Evolutionary conservation across 2,797 vertebrate species (phyloP).

Genomic region (Phrynocephalus guinanensis): DNA sequence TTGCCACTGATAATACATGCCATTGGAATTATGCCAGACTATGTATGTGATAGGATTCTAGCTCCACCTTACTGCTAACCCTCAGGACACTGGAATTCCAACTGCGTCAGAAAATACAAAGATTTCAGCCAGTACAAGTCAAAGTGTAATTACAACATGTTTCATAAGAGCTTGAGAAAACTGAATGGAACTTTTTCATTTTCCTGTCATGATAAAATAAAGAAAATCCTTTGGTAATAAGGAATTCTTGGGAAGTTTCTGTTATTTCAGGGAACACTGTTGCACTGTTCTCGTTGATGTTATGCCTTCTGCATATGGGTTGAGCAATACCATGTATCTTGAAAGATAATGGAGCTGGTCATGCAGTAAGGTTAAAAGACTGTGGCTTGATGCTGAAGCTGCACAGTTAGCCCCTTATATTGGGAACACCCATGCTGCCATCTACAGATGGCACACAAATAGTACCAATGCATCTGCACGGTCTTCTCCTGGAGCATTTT

Average conservation of each 20-base stretch:
- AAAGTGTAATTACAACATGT: too few species aligned
- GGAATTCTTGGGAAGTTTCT: not conserved
- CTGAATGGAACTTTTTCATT: not conserved
- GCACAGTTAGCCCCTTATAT: not conserved
- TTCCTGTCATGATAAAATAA: not conserved
- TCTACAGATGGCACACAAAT: not conserved
- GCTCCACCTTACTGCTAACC: too few species aligned
- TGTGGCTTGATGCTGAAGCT: not conserved
- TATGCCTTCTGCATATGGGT: not conserved
- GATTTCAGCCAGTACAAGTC: too few species aligned
- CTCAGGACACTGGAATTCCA: too few species aligned
- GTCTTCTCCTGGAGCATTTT: constrained; percentile 1
- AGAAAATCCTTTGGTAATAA: not conserved
- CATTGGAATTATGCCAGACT: too few species aligned
- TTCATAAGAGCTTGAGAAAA: not conserved
- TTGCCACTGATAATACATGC: too few species aligned
- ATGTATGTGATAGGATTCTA: too few species aligned
- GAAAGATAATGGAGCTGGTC: not conserved
- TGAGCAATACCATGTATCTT: not conserved
- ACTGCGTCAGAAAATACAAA: too few species aligned
- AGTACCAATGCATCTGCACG: not conserved
- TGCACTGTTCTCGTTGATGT: accelerated
- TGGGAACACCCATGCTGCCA: not conserved
- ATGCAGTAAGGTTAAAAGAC: not conserved
- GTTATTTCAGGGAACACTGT: not conserved